These are phyloP conservation scores for Penaeus japonicus DNA, from an alignment of 1,140 invertebrate genomes.

Conservation along the genomic window DNA sequence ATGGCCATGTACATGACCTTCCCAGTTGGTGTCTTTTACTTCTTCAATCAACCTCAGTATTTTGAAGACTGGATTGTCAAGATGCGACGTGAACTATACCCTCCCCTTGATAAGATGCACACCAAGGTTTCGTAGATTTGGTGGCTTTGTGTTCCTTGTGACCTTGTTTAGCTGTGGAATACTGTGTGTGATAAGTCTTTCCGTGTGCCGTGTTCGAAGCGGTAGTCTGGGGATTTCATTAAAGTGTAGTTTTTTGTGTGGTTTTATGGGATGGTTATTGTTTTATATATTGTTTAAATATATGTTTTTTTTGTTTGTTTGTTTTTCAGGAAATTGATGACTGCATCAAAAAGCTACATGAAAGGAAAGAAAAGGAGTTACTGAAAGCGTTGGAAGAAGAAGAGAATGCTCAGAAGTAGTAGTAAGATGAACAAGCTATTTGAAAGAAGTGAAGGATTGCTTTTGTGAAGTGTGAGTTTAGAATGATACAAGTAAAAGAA, in stretches of 20 bases:
- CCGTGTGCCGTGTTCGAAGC: too few species aligned
- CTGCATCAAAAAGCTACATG: constrained; percentile 34
- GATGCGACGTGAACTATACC: constrained; percentile 74
- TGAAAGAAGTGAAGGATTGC: too few species aligned
- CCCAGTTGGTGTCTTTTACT: constrained; percentile 82
- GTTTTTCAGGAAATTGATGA: constrained; percentile 46
- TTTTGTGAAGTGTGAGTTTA: too few species aligned
- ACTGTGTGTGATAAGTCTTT: too few species aligned
- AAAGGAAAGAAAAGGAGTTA: constrained; percentile 35
- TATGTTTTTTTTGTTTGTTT: neutral
- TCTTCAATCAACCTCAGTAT: constrained; percentile 83
- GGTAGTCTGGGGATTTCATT: too few species aligned
- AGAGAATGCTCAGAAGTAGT: neutral
- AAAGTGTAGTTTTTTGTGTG: too few species aligned
- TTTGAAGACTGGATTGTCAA: constrained; percentile 82
- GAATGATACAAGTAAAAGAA: neutral
- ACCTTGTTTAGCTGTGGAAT: neutral
- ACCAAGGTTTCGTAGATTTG: constrained; percentile 62
- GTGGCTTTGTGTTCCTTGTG: neutral
- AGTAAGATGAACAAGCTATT: too few species aligned
- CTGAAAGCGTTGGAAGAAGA: constrained; percentile 37
- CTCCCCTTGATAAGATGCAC: constrained; percentile 72
- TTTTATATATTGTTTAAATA: neutral
- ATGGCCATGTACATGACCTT: constrained; percentile 87
- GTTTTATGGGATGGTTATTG: neutral